Conservation (phyloP, 2,888 invertebrate species). For the Masnerella sp. region DNA sequence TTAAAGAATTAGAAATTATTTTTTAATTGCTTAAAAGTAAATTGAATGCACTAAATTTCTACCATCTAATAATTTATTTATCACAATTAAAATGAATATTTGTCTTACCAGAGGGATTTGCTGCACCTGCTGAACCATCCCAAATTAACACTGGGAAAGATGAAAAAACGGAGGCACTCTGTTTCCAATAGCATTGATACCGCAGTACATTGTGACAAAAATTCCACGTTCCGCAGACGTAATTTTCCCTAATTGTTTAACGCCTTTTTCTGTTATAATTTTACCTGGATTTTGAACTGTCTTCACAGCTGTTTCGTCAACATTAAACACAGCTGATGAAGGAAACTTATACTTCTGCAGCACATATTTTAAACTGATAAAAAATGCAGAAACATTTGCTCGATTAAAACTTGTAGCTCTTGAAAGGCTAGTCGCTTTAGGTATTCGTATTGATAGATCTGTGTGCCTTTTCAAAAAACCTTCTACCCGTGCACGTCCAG, state of each 20-base stretch:
- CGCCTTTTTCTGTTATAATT: conserved; percentile 21
- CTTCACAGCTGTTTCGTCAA: conserved; percentile 22
- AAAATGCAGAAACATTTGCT: conserved; percentile 64
- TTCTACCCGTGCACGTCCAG: conserved; percentile 67
- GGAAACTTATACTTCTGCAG: conserved; percentile 34
- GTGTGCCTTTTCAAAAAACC: conserved; percentile 64
- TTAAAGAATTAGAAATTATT: too few relatives aligned
- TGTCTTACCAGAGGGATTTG: not conserved
- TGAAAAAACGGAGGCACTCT: conserved; percentile 61
- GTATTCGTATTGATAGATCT: conserved; percentile 62
- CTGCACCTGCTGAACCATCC: conserved; percentile 3
- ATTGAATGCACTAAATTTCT: too few relatives aligned
- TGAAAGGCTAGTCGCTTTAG: conserved; percentile 65
- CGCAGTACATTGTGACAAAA: conserved; percentile 56
- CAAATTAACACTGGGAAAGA: conserved; percentile 48
- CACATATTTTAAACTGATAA: conserved; percentile 60
- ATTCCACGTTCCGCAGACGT: conserved; percentile 62
- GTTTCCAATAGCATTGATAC: conserved; percentile 58
- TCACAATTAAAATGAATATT: too few relatives aligned
- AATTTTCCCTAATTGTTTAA: conserved; percentile 19
- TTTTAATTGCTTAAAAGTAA: too few relatives aligned
- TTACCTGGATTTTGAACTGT: conserved; percentile 15
- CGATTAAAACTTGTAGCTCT: conserved; percentile 65
- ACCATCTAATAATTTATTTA: too few relatives aligned
- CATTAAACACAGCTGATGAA: conserved; percentile 13